Conservation (phyloP, 1,140 invertebrate genomes). For the Drosophila leontia region DNA sequence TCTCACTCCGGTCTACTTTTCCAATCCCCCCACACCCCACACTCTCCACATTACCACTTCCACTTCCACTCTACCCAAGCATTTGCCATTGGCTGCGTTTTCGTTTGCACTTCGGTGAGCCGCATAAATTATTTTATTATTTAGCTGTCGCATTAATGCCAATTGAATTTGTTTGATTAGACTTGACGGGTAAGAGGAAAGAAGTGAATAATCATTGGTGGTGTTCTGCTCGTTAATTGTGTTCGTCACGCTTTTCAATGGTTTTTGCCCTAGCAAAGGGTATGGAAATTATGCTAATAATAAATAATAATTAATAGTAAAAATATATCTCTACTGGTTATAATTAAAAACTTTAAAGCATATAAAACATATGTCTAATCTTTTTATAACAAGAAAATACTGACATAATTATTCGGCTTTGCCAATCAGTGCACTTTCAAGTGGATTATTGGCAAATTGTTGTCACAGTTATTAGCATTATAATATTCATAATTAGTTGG, state of each 20-base stretch:
- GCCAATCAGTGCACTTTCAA: conserved; percentile 5
- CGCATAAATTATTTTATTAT: conserved; percentile 79
- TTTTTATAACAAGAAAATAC: neutral
- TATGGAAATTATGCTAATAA: neutral
- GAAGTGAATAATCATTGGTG: conserved; percentile 12
- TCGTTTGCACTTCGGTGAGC: conserved; percentile 52
- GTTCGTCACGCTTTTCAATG: conserved; percentile 6
- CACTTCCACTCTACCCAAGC: neutral
- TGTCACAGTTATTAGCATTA: conserved; percentile 37
- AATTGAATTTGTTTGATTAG: conserved; percentile 62
- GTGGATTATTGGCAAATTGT: conserved; percentile 55
- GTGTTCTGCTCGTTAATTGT: conserved; percentile 29
- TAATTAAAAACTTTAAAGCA: neutral
- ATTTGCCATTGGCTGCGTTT: conserved; percentile 30
- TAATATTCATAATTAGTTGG: conserved; percentile 58
- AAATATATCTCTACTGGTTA: neutral
- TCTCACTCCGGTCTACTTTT: conserved; percentile 17
- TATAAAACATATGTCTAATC: neutral
- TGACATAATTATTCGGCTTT: neutral
- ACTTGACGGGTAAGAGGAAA: conserved; percentile 12
- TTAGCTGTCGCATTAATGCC: conserved; percentile 64
- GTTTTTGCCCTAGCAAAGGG: neutral
- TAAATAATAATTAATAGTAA: too few species aligned
- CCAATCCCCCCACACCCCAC: neutral
- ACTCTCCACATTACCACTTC: neutral